phyloP scores from a whole-genome alignment of 2,797 vertebrate species.

The Mionectes olivaceus region DNA sequence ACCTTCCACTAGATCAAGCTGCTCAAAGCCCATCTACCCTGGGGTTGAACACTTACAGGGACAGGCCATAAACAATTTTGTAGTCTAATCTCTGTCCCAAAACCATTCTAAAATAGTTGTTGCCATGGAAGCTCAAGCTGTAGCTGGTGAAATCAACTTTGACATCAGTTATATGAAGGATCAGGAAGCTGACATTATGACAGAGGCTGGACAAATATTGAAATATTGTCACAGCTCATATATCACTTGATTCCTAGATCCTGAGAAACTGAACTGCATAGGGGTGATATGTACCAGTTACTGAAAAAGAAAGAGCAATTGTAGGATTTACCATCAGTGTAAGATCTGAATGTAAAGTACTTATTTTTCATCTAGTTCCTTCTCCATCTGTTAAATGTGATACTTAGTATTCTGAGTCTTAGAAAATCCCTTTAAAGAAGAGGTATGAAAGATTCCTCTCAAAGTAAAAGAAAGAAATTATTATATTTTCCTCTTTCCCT shows the following conservation, averaged over 20 bases:
- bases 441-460: not conserved
- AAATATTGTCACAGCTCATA: not conserved
- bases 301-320: not conserved
- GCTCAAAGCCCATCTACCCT: not conserved
- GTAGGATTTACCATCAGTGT: not conserved
- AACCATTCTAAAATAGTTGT: not conserved
- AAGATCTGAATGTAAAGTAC: not conserved
- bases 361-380: constrained; percentile 24
- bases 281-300: not conserved
- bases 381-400: constrained; percentile 17
- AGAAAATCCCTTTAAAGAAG: not conserved
- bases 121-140: not conserved
- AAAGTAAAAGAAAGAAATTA: constrained; percentile 6
- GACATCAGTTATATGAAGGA: not conserved
- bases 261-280: not conserved
- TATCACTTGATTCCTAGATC: not conserved
- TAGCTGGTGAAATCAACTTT: not conserved
- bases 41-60: not conserved
- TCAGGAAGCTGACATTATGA: not conserved
- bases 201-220: not conserved
- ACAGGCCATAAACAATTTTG: not conserved
- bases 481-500: not conserved
- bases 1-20: not conserved
- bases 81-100: not conserved
- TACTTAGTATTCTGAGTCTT: not conserved